A percentile compares a stretch with the other conserved stretches of the same genome.
phyloP scores from a whole-genome alignment of 2,113 vertebrate species.

The Brachyhypopomus gauderio region DNA sequence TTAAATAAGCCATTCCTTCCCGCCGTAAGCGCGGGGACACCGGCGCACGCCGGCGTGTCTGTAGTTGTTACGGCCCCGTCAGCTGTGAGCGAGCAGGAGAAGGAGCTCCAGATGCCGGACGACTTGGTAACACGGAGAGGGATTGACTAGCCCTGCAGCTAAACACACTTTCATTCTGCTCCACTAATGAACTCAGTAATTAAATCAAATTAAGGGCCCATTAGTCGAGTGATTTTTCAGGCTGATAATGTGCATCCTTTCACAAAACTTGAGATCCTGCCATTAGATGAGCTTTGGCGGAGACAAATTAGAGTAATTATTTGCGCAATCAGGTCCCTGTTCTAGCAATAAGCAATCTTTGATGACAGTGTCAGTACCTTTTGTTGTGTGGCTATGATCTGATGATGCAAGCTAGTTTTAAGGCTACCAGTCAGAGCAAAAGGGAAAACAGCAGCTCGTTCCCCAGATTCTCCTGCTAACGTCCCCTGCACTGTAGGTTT shows the following conservation, averaged over 20 bases:
- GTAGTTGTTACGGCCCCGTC: background rate
- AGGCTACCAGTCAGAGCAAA: background rate
- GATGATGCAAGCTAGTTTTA: background rate
- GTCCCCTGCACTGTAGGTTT: too few relatives aligned
- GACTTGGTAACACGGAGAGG: constrained; percentile 25
- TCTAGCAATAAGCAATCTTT: constrained; percentile 34
- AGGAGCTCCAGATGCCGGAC: constrained; percentile 33
- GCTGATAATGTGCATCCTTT: constrained; percentile 64
- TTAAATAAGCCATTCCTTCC: constrained; percentile 9
- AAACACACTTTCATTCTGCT: constrained; percentile 58
- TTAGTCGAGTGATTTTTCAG: constrained; percentile 61
- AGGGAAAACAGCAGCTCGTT: too few relatives aligned
- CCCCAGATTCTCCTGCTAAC: background rate
- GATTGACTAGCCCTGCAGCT: constrained; percentile 56
- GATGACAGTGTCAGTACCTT: constrained; percentile 2
- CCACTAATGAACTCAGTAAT: constrained; percentile 66
- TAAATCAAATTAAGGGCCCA: constrained; percentile 67
- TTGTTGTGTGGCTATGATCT: background rate
- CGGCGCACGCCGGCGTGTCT: background rate
- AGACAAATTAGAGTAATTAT: constrained; percentile 61
- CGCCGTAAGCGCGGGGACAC: background rate
- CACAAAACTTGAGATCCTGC: constrained; percentile 54
- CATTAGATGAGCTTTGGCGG: constrained; percentile 55
- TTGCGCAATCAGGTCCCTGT: constrained; percentile 53
- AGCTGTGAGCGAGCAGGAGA: background rate